Evolutionary conservation across 1,140 invertebrate genomes (phyloP), one percentile per base, ranked within the genome.

Genomic region (Drosophila tropicalis): DNA sequence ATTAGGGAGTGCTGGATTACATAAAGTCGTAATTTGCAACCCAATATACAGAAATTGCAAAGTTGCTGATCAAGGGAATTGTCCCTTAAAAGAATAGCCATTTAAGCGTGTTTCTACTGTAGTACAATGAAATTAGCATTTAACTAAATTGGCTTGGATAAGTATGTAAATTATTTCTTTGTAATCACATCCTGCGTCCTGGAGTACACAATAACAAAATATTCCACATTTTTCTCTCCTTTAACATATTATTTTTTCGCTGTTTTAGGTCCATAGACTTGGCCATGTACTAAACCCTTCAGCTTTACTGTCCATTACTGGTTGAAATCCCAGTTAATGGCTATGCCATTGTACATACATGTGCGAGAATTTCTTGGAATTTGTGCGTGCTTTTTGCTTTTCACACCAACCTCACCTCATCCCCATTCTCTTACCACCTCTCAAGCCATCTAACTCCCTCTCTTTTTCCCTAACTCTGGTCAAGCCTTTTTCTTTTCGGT

Each of bases 351-450:
- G 44, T 51, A 15, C 44, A 67, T 73, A 62, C 36, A 66, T 76
- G 63, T 58, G 57, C 65, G 60, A 66, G 56, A 67, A 67, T 73
- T 86, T 86, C 83, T 81, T 60, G 76, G 83, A 87, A 86, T 74
- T 74, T 57, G 60, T 72, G 75, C 70, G 78, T 69, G 72, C 79
- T 79, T 51, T 86, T 86, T 86, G 86, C 79, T 82, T 79, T 75
- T 72, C 76, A 82, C 66, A 58, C 64, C 65, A 29, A 58, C 13
- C 51, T 58, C 41, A 15, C 12, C 36, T 39, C 10, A 39, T 13
- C 36, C 36, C 12, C 36, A 39, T 54, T 29, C 63, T 72, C 69
- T 66, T 62, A 62, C n/a, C 0, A n/a, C 15, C n/a, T 3, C 13
- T n/a, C 39, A 13, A 10, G 2, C 40, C 5, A 2, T 12, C 40